Conservation (phyloP, 2,113 vertebrate genomes). For the Dasyornis broadbenti region DNA sequence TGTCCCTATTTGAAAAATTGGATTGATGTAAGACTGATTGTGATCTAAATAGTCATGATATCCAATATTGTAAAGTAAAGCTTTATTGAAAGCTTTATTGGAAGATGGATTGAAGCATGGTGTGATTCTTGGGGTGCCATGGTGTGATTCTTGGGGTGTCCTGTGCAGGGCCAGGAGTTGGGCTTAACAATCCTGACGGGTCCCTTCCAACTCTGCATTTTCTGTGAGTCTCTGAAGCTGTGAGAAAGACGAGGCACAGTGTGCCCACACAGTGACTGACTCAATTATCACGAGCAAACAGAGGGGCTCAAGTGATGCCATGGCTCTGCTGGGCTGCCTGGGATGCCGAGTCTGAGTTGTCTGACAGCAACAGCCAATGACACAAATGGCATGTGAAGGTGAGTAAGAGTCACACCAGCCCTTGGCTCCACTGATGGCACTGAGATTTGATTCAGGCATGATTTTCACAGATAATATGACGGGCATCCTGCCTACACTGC, state of each 20-base stretch:
- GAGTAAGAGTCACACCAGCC: background rate
- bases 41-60: background rate
- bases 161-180: background rate
- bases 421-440: rapidly evolving
- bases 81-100: background rate
- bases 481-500: rapidly evolving
- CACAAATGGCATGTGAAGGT: rapidly evolving
- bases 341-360: background rate
- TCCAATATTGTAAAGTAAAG: background rate
- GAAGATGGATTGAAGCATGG: background rate
- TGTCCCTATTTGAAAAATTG: background rate
- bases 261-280: no score
- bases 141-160: background rate
- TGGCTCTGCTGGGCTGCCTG: background rate
- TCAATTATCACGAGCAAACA: background rate
- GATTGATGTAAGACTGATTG: background rate
- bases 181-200: no score
- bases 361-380: background rate
- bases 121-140: background rate
- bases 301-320: background rate
- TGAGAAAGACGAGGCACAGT: background rate
- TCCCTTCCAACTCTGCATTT: background rate
- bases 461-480: background rate
- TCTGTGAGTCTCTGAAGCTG: background rate
- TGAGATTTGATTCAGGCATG: background rate